Conservation (phyloP, 2,797 vertebrate genomes). For the Falco cherrug region DNA sequence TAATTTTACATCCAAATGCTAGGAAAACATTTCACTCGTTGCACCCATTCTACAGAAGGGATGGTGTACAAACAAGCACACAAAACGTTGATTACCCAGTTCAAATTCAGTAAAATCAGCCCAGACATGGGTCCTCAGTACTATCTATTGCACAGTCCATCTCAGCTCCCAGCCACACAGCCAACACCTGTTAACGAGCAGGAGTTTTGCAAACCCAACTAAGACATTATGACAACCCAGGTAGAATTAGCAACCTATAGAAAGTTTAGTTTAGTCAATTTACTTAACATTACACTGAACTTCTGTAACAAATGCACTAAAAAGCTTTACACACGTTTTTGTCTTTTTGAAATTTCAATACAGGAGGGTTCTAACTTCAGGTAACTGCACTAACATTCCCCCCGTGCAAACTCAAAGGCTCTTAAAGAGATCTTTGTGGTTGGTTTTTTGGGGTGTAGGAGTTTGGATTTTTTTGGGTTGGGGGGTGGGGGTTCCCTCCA, state of each 20-base stretch:
- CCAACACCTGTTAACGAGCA: not conserved
- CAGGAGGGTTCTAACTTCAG: not conserved
- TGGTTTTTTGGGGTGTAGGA: rapidly evolving
- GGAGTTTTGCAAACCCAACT: not conserved
- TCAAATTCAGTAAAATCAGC: not conserved
- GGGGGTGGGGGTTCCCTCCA: too few species aligned
- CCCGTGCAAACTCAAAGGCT: not conserved
- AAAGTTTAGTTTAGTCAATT: not conserved
- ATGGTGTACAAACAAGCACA: not conserved
- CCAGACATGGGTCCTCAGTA: rapidly evolving
- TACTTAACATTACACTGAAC: not conserved
- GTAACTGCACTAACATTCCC: not conserved
- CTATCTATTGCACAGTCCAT: not conserved
- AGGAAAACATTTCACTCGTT: not conserved
- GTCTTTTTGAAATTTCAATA: not conserved
- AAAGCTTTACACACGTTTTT: not conserved
- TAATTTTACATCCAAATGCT: not conserved
- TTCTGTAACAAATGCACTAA: not conserved
- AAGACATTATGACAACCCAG: not conserved
- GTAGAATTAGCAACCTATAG: not conserved
- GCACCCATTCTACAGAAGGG: rapidly evolving
- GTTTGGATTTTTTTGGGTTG: not conserved
- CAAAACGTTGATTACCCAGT: not conserved
- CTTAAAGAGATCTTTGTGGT: not conserved
- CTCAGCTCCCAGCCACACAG: not conserved